phyloP scores from a whole-genome alignment of 2,113 vertebrate species.

The Clarias gariepinus region DNA sequence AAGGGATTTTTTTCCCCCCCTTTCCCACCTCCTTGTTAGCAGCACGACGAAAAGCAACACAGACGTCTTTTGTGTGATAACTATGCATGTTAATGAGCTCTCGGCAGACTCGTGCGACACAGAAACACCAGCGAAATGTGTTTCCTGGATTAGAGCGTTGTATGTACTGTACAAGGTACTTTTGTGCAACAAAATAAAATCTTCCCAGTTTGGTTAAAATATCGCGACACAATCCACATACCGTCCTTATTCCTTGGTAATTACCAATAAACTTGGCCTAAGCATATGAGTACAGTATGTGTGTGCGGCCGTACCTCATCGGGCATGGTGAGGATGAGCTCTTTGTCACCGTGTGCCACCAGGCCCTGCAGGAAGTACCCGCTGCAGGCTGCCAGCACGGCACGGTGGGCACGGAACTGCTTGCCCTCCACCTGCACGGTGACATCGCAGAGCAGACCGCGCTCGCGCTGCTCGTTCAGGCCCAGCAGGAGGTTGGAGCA shows the following conservation, averaged over 20 bases:
- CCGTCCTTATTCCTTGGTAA: no score
- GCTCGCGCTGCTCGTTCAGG: constrained; percentile 98
- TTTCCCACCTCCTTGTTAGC: neutral
- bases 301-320: constrained; percentile 82
- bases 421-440: constrained; percentile 94
- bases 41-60: neutral
- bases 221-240: no score
- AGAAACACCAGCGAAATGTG: neutral
- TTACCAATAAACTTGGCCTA: no score
- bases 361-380: constrained; percentile 97
- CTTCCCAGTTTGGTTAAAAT: no score
- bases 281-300: neutral
- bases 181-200: neutral
- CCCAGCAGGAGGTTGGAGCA: constrained; percentile 99
- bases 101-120: neutral
- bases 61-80: neutral
- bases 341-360: constrained; percentile 93
- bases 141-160: neutral
- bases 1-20: neutral
- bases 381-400: constrained; percentile 97
- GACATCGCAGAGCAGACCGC: constrained; percentile 99
- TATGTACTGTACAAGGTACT: constrained; percentile 43
- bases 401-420: constrained; percentile 96
- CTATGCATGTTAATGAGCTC: constrained; percentile 26
- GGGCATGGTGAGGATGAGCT: constrained; percentile 91